Evolutionary conservation across 2,797 vertebrate species (phyloP).

Genomic region (Anguilla obscura): DNA sequence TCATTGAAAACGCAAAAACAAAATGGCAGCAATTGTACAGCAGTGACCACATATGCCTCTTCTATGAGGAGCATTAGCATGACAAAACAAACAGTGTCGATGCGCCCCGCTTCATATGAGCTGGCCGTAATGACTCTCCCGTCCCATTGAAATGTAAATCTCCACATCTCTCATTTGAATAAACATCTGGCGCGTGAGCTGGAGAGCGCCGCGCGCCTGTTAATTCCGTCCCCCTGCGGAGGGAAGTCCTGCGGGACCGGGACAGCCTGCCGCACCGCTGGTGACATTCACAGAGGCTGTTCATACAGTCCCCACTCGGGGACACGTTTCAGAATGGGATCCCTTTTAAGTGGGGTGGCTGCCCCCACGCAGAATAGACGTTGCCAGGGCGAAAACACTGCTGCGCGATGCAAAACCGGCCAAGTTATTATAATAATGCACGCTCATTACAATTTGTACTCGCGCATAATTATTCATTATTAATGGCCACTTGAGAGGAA

Average conservation of each 20-base stretch:
- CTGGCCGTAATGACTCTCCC: background rate
- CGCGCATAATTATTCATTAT: slow-evolving; percentile 20
- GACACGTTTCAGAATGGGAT: background rate
- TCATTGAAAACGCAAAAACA: background rate
- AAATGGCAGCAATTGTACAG: background rate
- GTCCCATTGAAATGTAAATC: slow-evolving; percentile 23
- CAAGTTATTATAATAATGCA: slow-evolving; percentile 15
- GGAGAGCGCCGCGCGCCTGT: background rate
- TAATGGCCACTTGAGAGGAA: slow-evolving; percentile 15
- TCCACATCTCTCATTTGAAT: slow-evolving; percentile 28
- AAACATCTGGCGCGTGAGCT: slow-evolving; percentile 24
- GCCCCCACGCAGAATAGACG: background rate
- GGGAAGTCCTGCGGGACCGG: background rate
- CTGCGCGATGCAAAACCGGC: background rate
- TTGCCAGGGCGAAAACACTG: background rate
- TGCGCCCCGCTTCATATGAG: slow-evolving; percentile 7
- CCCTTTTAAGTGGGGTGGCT: slow-evolving; percentile 9
- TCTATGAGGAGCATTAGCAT: slow-evolving; percentile 4
- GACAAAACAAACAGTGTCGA: slow-evolving; percentile 6
- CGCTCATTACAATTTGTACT: slow-evolving; percentile 10
- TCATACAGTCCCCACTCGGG: background rate
- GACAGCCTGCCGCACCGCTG: slow-evolving; percentile 1
- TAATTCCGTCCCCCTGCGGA: background rate
- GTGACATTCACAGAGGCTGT: slow-evolving; percentile 15
- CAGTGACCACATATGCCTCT: slow-evolving; percentile 1